A percentile compares a stretch with the other conserved stretches of the same genome.
phyloP scores from a whole-genome alignment of 2,113 vertebrate genomes.

The Tragelaphus imberbis region DNA sequence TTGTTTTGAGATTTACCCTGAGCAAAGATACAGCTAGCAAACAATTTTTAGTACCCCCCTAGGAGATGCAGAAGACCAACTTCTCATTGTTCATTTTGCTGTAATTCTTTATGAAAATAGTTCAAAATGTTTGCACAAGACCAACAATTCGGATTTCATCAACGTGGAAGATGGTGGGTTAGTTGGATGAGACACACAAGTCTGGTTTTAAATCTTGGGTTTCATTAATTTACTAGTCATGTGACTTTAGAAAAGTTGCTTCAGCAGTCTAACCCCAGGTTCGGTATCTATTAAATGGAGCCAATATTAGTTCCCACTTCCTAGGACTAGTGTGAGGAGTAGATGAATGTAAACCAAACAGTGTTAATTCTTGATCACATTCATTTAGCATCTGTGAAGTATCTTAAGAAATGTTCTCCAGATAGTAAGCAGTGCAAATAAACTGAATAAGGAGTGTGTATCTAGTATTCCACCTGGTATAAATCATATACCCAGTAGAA shows the following conservation, averaged over 20 bases:
- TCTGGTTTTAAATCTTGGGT: not conserved
- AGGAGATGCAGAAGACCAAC: not conserved
- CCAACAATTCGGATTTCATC: not conserved
- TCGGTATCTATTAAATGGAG: not conserved
- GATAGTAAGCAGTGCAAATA: not conserved
- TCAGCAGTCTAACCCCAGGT: not conserved
- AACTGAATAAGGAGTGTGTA: not conserved
- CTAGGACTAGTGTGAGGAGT: not conserved
- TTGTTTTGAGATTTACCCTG: not conserved
- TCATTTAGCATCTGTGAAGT: not conserved
- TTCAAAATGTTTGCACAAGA: not conserved
- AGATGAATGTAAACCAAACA: not conserved
- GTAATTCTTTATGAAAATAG: not conserved
- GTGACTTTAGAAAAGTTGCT: not conserved
- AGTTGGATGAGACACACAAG: not conserved
- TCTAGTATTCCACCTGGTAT: not conserved
- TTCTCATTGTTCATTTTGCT: not conserved
- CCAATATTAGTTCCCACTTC: not conserved
- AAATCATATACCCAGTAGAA: not conserved
- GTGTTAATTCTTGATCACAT: not conserved
- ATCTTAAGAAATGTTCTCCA: not conserved
- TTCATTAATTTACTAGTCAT: not conserved
- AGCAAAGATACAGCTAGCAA: not conserved
- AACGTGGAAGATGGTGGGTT: not conserved
- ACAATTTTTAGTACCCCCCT: not conserved